Evolutionary conservation across 1,140 invertebrate species (phyloP), one percentile per base, ranked within the genome.

Genomic region (Rhynchophorus ferrugineus): DNA sequence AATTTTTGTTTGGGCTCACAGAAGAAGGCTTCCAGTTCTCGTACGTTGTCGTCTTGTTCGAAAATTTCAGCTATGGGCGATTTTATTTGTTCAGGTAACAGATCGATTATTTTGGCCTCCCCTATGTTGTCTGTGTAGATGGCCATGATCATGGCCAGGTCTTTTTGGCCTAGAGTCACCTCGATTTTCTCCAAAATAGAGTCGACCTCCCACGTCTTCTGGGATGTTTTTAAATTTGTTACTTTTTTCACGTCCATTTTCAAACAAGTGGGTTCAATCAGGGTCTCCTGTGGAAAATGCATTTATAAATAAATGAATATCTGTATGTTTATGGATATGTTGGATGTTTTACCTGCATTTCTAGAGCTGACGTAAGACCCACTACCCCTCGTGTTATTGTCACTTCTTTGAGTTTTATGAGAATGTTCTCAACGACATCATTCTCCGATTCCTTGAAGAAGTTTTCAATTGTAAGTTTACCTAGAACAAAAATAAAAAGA

Each of bases 401-500:
- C 36, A 86, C 72, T 16, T 79, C 77, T 50, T 79, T 79, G 1
- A 88, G 69, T 68, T 80, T 84, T 22, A 84, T 65, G 22, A 87
- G 66, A 52, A 86, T 77, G 62, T 87, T 87, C 60, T 88, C 85
- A 11, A 86, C 52, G 69, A 76, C 54, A 62, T 63, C 54, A 53
- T 51, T 66, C 57, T 67, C 63, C 69, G 64, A 70, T 51, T 81
- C 79, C 63, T 86, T 86, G 71, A 90, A 89, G 69, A 87, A 85
- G 62, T 90, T 91, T 63, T 87, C 83, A 16, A 90, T 78, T 3
- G 75, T 76, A 7, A 92, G 67, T 61, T 85, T 78, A 48, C 87
- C 85, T 77, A 57, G 3, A 71, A 56, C 22, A 21, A 20, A 35
- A 52, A 48, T 44, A 44, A 44, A 41, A 16, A 14, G 16, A 42